A percentile compares a stretch with the other conserved stretches of the same genome.
Conservation (phyloP, 2,888 invertebrate genomes). For the Drosophila formosana region DNA sequence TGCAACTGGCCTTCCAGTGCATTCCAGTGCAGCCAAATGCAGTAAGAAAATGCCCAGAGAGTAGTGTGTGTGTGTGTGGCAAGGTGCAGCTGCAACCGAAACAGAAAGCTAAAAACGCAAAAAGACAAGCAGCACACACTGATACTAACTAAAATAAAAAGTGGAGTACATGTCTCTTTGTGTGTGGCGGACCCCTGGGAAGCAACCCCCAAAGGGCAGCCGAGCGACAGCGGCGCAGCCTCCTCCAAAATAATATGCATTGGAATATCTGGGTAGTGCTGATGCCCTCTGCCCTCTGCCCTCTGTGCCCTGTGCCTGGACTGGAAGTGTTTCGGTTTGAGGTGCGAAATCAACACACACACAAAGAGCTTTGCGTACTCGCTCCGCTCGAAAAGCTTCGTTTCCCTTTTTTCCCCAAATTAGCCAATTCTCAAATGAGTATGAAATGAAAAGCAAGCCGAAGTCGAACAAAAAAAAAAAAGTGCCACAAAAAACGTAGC, state of each 20-base stretch:
- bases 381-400: conserved; percentile 20
- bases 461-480: too few relatives aligned
- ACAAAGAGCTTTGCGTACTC: conserved; percentile 22
- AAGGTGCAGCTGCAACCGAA: conserved; percentile 47
- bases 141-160: background rate
- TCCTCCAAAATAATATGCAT: conserved; percentile 47
- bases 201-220: conserved; percentile 42
- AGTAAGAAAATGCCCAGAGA: conserved; percentile 43
- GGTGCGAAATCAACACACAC: conserved; percentile 33
- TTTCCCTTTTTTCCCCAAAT: conserved; percentile 14
- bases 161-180: background rate
- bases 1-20: conserved; percentile 66
- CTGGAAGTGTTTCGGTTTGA: conserved; percentile 39
- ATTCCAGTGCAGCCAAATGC: conserved; percentile 49
- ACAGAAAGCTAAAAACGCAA: conserved; percentile 16
- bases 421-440: conserved; percentile 19
- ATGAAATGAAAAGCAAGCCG: conserved; percentile 22
- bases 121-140: background rate
- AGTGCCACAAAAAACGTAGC: conserved; percentile 18
- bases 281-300: too few relatives aligned
- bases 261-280: conserved; percentile 44
- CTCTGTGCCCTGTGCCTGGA: background rate
- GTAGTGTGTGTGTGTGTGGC: conserved; percentile 12
- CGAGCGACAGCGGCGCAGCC: conserved; percentile 7
- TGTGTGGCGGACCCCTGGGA: conserved; percentile 18